Conservation (phyloP, 2,113 vertebrate genomes). For the Spilogale gracilis region DNA sequence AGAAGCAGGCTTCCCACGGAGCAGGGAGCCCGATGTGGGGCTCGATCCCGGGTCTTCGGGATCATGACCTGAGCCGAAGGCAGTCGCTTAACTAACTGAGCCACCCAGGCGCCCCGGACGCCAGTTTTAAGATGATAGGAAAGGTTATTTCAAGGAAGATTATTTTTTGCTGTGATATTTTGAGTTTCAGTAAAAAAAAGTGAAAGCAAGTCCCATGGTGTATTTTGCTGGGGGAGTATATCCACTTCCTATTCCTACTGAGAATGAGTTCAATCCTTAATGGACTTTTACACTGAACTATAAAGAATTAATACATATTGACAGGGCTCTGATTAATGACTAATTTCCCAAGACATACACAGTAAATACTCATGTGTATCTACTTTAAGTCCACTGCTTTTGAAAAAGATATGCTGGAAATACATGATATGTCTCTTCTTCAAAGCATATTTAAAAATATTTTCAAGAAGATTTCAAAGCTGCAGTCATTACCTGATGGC, state of each 20-base stretch:
- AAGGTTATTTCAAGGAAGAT: not conserved
- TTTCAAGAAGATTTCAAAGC: not conserved
- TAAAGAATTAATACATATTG: not conserved
- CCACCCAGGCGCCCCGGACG: not conserved
- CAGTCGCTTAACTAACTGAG: no score
- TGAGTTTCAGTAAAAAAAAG: not conserved
- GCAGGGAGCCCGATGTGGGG: no score
- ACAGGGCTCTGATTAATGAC: not conserved
- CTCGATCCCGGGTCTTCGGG: no score
- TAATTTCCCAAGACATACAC: not conserved
- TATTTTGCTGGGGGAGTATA: not conserved
- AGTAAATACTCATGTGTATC: not conserved
- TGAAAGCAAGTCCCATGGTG: not conserved
- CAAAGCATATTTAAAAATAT: not conserved
- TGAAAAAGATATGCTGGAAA: not conserved
- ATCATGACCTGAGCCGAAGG: no score
- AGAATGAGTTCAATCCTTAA: conserved; percentile 5
- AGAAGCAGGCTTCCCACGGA: no score
- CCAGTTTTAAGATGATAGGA: not conserved
- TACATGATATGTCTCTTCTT: not conserved
- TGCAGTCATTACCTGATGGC: not conserved
- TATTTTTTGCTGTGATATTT: not conserved
- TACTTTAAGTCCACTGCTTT: not conserved
- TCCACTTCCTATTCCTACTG: not conserved
- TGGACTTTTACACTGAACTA: not conserved